phyloP scores from a whole-genome alignment of 2,797 vertebrate genomes.

The Phylloscopus collybita region DNA sequence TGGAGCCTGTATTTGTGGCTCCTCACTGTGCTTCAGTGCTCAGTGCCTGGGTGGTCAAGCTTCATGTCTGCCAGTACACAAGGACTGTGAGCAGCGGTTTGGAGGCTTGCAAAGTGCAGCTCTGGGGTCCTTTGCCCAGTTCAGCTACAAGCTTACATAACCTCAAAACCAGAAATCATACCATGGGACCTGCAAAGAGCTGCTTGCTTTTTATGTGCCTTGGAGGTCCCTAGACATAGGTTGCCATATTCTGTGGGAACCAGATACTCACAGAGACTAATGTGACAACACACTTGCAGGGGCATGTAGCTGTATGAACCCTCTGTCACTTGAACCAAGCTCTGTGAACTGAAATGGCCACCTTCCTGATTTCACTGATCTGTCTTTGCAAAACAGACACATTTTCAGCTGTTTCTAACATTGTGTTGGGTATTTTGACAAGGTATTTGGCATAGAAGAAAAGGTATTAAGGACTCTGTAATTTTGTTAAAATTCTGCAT shows the following conservation, averaged over 20 bases:
- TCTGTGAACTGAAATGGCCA: not conserved
- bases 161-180: not conserved
- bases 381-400: not conserved
- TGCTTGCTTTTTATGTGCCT: not conserved
- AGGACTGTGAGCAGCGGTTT: not conserved
- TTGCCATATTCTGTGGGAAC: not conserved
- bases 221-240: not conserved
- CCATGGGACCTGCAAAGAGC: not conserved
- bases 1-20: not conserved
- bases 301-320: not conserved
- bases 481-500: not conserved
- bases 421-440: not conserved
- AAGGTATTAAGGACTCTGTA: not conserved
- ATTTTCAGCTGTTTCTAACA: not conserved
- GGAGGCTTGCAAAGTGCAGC: not conserved
- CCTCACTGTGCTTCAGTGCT: not conserved
- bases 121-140: not conserved
- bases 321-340: not conserved
- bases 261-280: not conserved
- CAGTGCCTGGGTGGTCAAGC: conserved; percentile 27
- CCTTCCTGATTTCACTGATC: not conserved
- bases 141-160: not conserved
- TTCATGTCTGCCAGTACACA: not conserved
- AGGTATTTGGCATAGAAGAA: not conserved
- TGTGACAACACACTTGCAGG: not conserved